Evolutionary conservation across 2,888 invertebrate species (phyloP).

Genomic region (Philopedon plagiatum): DNA sequence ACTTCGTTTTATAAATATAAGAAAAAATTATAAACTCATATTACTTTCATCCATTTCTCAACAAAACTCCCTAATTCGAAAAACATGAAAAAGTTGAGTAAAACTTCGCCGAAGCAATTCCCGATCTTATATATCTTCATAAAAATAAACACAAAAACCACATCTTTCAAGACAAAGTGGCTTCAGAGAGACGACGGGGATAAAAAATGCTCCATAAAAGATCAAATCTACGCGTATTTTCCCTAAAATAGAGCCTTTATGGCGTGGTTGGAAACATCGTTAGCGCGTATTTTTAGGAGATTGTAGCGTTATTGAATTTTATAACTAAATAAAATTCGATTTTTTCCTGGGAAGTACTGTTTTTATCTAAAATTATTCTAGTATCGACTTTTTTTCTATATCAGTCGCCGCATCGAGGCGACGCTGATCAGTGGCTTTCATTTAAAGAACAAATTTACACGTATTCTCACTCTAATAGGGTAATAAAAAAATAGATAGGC

Average conservation of each 20-base stretch:
- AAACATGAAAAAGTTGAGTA: not conserved
- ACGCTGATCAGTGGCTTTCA: no score
- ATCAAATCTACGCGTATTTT: conserved; percentile 15
- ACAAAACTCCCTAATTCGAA: not conserved
- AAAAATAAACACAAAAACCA: conserved; percentile 24
- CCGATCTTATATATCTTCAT: conserved; percentile 17
- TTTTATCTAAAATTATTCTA: no score
- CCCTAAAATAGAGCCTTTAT: conserved; percentile 16
- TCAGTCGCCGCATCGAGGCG: no score
- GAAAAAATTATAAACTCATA: not conserved
- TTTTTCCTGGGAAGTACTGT: not conserved
- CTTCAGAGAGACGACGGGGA: conserved; percentile 7
- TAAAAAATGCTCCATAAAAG: conserved; percentile 25
- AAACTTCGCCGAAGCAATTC: conserved; percentile 1
- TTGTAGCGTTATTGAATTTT: conserved; percentile 19
- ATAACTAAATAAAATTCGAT: conserved; percentile 13
- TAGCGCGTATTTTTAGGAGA: conserved; percentile 7
- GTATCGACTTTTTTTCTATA: no score
- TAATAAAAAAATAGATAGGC: no score
- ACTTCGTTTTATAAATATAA: not conserved
- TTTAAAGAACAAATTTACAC: no score
- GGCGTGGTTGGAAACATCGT: not conserved
- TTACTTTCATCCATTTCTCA: not conserved
- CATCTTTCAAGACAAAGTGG: conserved; percentile 24
- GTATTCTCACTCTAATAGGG: no score